Conservation (phyloP, 37 sponge, comb jelly and placozoan species). For the Chondrosia reniformis region DNA sequence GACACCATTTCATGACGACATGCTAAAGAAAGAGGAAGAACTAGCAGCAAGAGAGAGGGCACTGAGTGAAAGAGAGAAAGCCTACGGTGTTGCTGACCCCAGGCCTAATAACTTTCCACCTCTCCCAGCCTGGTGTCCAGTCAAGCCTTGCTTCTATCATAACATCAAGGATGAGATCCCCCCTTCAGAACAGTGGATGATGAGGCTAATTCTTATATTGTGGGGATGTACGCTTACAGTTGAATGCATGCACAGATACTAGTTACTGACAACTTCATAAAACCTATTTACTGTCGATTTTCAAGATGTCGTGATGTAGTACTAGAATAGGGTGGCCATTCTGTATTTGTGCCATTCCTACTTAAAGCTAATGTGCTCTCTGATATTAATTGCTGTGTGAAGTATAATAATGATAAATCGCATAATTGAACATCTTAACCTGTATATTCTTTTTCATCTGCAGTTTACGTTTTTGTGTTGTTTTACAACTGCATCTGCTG, state of each 20-base stretch:
- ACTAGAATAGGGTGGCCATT: no score
- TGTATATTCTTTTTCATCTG: background rate
- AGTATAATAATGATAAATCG: no score
- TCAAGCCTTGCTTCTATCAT: constrained; percentile 93
- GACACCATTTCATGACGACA: no score
- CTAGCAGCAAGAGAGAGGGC: constrained; percentile 1
- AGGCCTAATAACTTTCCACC: constrained; percentile 92
- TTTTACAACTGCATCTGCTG: constrained; percentile 43
- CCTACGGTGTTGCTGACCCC: constrained; percentile 28
- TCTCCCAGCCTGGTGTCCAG: constrained; percentile 67
- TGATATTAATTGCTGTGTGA: no score
- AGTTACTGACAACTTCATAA: no score
- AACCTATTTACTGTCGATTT: background rate
- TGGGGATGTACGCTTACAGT: constrained; percentile 44
- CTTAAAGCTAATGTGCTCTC: no score
- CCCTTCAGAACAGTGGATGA: constrained; percentile 58
- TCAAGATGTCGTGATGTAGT: background rate
- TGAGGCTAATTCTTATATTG: constrained; percentile 39
- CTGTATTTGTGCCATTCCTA: no score
- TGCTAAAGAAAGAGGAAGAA: constrained; percentile 43
- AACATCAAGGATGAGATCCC: constrained; percentile 87
- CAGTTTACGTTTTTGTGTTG: constrained; percentile 50
- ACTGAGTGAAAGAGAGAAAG: background rate
- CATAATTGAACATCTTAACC: no score
- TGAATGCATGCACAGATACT: no score